A percentile compares a stretch with the other conserved stretches of the same genome.
Evolutionary conservation across 2,797 vertebrate species (phyloP).

Genomic region (Chloroceryle amazona): DNA sequence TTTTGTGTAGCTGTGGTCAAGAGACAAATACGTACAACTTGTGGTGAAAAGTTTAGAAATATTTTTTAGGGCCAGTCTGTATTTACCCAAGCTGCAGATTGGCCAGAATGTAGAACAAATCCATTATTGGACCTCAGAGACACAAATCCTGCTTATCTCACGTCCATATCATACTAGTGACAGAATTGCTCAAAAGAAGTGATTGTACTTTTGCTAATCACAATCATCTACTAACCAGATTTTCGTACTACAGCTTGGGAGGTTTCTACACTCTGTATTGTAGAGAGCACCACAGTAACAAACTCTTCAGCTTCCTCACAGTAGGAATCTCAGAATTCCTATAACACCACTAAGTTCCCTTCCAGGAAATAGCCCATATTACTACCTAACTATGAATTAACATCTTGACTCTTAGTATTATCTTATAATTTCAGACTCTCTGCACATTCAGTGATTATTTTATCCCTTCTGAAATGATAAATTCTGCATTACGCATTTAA

Average conservation of each 20-base stretch:
- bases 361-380: not conserved
- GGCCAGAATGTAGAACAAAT: rapidly evolving
- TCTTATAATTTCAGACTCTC: not conserved
- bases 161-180: not conserved
- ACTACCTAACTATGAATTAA: not conserved
- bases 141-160: not conserved
- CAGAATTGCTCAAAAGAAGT: rapidly evolving
- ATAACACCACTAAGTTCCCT: rapidly evolving
- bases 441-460: rapidly evolving
- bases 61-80: not conserved
- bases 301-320: not conserved
- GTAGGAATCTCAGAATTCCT: not conserved
- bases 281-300: rapidly evolving
- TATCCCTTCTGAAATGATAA: not conserved
- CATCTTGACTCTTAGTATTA: not conserved
- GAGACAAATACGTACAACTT: not conserved
- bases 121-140: rapidly evolving
- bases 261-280: not conserved
- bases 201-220: not conserved
- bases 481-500: not conserved
- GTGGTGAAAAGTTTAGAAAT: not conserved
- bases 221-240: not conserved
- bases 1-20: not conserved
- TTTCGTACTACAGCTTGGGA: not conserved
- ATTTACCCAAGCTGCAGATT: not conserved